Base-by-base conservation (phyloP, 2,888 invertebrate species). In the Poecilobothrus nobilitatus region DNA sequence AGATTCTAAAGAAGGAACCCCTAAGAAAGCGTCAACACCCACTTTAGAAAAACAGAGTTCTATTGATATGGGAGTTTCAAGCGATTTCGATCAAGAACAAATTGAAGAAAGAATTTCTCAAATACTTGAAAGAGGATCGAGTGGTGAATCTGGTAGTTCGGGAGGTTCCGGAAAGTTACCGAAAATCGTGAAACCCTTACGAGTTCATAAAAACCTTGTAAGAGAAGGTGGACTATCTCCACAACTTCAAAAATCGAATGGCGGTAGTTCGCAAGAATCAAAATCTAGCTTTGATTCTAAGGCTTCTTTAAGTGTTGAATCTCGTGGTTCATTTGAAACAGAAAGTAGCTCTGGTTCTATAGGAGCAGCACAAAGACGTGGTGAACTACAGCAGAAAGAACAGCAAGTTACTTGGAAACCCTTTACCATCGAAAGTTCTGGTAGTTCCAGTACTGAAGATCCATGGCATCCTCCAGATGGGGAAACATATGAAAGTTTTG, bases 391-490 rank as follows among this genome's bases (percentile, higher is more conserved):
- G 4, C 82, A 84, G 66, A 84, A 87, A 77, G 91, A 91, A 77
- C 83, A 90, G 68, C 91, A 89, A 77, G 89, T 91, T 5, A 91
- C 92, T 0, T 92, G 92, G 91, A 87, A 89, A 75, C 90, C 91
- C 4, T 93, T 92, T 78, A 89, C 92, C 27, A 86, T 93, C 20
- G 92, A 92, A 77, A 92, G 92, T 77, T 92, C 92, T 67, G 92
- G 91, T 61, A 92, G 92, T 72, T 92, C 92, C 5, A 93, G 92
- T 77, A 86, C 91, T 65, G 94, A 94, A 79, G 93, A 94, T 78
- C 91, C 89, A 8, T 89, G 91, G 85, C 87, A 91, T 75, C 90
- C 91, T 12, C 88, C 90, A 66, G 91, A 91, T 77, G 87, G 87
- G 62, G 89, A 89, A 69, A 85, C 85, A 6, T 86, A 86, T 73